Conservation (phyloP, 2,797 vertebrate genomes). For the Schizopygopsis malacanthus region DNA sequence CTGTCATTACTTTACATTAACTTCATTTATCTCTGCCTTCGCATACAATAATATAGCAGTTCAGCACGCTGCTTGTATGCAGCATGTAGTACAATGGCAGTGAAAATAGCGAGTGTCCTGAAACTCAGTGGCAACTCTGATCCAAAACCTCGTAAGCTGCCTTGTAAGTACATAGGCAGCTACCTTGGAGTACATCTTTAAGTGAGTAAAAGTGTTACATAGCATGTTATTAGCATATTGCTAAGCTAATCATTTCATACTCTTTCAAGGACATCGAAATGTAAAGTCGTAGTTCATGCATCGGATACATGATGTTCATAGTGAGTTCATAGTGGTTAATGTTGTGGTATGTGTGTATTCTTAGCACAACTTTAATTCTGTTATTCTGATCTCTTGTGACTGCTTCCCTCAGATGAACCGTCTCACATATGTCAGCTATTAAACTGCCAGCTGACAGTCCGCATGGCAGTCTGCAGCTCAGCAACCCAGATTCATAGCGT, state of each 20-base stretch:
- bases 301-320: background rate
- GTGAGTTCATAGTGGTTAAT: background rate
- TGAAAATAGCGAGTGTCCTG: slow-evolving; percentile 5
- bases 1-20: slow-evolving; percentile 54
- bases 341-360: slow-evolving; percentile 6
- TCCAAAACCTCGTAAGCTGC: background rate
- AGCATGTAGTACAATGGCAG: background rate
- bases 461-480: background rate
- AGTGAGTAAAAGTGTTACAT: background rate
- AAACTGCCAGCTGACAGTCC: background rate
- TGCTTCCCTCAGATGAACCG: background rate
- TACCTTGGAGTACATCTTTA: too few species aligned
- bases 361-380: slow-evolving; percentile 10
- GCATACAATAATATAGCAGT: slow-evolving; percentile 11
- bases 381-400: slow-evolving; percentile 16
- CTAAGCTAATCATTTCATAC: background rate
- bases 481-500: background rate
- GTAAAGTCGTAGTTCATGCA: background rate
- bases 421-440: slow-evolving; percentile 1
- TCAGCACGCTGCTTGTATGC: background rate
- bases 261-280: background rate
- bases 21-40: slow-evolving; percentile 43
- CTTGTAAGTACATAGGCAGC: background rate
- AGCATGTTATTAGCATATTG: background rate
- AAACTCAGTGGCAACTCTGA: background rate